Conservation (phyloP, 2,113 vertebrate genomes). For the Suricata suricatta region DNA sequence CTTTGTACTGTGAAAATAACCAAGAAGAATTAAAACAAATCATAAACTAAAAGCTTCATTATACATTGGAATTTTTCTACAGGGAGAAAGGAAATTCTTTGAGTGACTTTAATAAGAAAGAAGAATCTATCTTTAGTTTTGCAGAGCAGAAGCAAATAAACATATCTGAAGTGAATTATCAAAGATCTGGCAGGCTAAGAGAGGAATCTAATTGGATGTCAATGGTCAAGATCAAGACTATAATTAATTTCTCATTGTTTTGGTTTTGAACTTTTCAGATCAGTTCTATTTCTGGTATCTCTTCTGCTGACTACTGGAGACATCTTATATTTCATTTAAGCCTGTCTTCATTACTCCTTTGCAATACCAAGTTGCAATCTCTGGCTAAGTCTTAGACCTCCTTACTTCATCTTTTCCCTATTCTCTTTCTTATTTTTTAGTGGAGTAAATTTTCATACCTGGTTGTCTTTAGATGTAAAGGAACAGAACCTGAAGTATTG, state of each 20-base stretch:
- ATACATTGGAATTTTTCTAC: constrained; percentile 7
- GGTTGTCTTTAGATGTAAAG: neutral
- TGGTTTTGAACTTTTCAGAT: constrained; percentile 45
- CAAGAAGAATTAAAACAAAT: constrained; percentile 41
- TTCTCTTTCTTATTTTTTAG: constrained; percentile 32
- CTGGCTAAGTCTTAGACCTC: neutral
- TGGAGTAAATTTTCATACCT: neutral
- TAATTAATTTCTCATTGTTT: constrained; percentile 64
- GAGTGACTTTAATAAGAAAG: constrained; percentile 28
- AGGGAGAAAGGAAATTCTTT: constrained; percentile 37
- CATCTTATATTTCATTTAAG: constrained; percentile 28
- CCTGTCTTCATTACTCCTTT: neutral
- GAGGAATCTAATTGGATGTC: neutral
- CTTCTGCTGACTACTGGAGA: neutral
- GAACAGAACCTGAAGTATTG: neutral
- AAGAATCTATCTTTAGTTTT: constrained; percentile 13
- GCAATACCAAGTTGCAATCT: constrained; percentile 10
- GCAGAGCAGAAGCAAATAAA: constrained; percentile 32
- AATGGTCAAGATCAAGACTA: neutral
- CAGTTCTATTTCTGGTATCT: constrained; percentile 40
- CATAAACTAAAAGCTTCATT: constrained; percentile 42
- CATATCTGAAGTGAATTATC: neutral
- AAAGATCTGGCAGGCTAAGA: neutral
- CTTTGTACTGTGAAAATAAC: neutral
- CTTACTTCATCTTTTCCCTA: constrained; percentile 14